phyloP scores from a whole-genome alignment of 92 coral and sea anemone species.

The Ricordea florida region DNA sequence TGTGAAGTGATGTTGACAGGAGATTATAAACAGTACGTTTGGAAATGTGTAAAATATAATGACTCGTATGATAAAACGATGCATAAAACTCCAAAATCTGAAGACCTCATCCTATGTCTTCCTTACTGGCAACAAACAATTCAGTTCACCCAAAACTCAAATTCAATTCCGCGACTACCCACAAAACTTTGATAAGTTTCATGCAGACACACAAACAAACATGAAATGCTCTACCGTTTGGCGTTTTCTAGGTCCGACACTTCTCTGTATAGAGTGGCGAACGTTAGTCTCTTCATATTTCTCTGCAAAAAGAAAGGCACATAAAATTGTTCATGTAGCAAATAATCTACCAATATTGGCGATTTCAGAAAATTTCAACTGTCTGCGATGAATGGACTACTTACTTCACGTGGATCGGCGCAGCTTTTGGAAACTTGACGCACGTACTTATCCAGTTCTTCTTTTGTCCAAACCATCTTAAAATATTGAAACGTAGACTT shows the following conservation, averaged over 20 bases:
- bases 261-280: slow-evolving; percentile 89
- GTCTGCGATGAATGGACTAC: neutral
- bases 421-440: slow-evolving; percentile 67
- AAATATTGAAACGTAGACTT: neutral
- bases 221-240: slow-evolving; percentile 54
- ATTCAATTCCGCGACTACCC: too few relatives aligned
- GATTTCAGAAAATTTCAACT: neutral
- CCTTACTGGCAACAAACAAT: too few relatives aligned
- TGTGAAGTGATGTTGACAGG: too few relatives aligned
- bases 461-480: slow-evolving; percentile 81
- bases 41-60: too few relatives aligned
- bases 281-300: slow-evolving; percentile 87
- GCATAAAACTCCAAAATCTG: too few relatives aligned
- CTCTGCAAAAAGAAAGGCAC: slow-evolving; percentile 64
- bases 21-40: too few relatives aligned
- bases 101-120: too few relatives aligned
- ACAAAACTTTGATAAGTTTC: too few relatives aligned
- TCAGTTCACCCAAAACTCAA: too few relatives aligned
- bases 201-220: too few relatives aligned
- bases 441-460: slow-evolving; percentile 91
- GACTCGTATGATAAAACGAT: too few relatives aligned
- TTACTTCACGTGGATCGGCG: slow-evolving; percentile 75
- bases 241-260: slow-evolving; percentile 84
- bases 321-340: neutral
- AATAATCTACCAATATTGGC: neutral